phyloP scores from a whole-genome alignment of 2,113 vertebrate species.

The Candoia aspera region DNA sequence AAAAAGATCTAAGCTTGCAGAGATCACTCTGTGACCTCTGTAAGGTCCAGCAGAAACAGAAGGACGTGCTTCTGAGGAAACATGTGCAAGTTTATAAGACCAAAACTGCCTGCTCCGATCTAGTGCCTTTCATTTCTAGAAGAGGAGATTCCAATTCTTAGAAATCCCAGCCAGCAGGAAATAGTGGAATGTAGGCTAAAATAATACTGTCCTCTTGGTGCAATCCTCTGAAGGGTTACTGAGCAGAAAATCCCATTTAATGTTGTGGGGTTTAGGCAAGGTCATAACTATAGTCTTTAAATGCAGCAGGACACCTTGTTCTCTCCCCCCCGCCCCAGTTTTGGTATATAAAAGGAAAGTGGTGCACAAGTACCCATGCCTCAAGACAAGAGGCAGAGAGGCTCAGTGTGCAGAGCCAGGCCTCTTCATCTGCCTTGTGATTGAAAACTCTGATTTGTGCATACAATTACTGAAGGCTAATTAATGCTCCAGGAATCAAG shows the following conservation, averaged over 20 bases:
- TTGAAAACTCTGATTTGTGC: conserved; percentile 29
- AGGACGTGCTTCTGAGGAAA: background rate
- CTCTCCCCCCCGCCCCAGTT: background rate
- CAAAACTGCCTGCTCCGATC: background rate
- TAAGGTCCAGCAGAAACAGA: background rate
- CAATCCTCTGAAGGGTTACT: background rate
- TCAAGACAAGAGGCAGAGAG: background rate
- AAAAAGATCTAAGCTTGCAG: background rate
- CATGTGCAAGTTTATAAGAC: background rate
- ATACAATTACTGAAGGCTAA: conserved; percentile 36
- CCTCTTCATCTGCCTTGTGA: background rate
- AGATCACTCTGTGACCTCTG: background rate
- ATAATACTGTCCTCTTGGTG: background rate
- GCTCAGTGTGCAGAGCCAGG: background rate
- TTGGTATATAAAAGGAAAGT: background rate
- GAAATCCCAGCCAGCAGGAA: background rate
- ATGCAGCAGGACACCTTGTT: background rate
- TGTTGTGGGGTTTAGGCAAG: background rate
- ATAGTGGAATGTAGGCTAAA: background rate
- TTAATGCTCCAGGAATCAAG: conserved; percentile 54
- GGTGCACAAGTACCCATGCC: background rate
- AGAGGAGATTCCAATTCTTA: background rate
- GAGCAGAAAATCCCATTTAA: background rate
- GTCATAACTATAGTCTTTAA: background rate
- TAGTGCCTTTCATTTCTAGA: background rate